Evolutionary conservation across 1,140 invertebrate genomes (phyloP), one percentile per base, ranked within the genome.

Genomic region (Orchestia grillus): DNA sequence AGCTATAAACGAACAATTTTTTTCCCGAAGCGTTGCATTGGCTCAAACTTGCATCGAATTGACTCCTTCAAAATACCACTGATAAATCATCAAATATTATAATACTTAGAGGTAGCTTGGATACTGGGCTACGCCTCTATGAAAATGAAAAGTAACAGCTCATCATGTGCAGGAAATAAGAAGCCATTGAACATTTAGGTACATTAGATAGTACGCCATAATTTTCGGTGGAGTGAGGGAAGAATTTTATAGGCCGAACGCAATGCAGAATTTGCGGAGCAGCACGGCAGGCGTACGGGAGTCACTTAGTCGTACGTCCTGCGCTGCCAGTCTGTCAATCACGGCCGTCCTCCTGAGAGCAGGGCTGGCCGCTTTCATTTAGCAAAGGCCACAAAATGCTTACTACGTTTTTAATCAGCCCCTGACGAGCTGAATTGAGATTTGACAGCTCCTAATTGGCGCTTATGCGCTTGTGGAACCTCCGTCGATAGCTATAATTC

Each of bases 381-480:
- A 44, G 88, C 88, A 0, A 19, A 90, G 88, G 88, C 88, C 88
- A 44, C 88, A 90, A 90, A 90, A 90, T 90, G 88, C 88, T 90
- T 90, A 90, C n/a, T 90, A 90, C 28, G 88, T 90, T 90, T 90
- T 90, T 90, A 90, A 90, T 90, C 43, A 90, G 88, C 43, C 11
- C 41, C 88, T 90, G 88, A 90, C 88, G 88, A 90, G 88, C 43
- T 90, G 88, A 42, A 90, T 90, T 90, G 88, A 90, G 88, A 90
- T 90, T 90, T 90, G 88, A 90, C 88, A 90, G 88, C 88, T 90
- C 0, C 88, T 90, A 90, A 90, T 90, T 90, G 88, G 88, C 15
- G 88, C 88, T 77, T 77, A 77, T 77, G 62, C 11, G 62, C 28
- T 77, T 23, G 15, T 77, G 28, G 36, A 77, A 77, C 62, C 28